Base-by-base conservation (phyloP, 1,140 invertebrate species). In the Atta cephalotes region DNA sequence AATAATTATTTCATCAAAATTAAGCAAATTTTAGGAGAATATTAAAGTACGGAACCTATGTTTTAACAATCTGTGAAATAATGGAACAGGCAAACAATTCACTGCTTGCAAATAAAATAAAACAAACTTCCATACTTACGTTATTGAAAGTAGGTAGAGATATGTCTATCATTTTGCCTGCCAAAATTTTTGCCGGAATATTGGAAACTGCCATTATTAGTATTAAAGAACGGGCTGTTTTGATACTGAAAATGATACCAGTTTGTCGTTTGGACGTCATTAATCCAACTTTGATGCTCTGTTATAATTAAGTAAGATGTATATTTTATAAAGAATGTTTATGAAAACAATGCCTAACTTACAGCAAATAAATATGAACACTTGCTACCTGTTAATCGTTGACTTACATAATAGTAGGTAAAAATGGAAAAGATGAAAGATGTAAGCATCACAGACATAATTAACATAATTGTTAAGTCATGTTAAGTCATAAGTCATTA, bases 121-220 rank as follows among this genome's bases (percentile, higher is more conserved):
- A 10, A 51, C 1, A n/a, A 49, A 28, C 9, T 35, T 28, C 5
- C 9, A n/a, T 86, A 90, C 90, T 79, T 77, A 93, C 92, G 4
- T 86, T 80, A 56, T 86, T 72, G 58, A 93, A 93, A 60, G 86
- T 92, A 14, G 58, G 63, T 16, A 92, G 45, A 7, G 92, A 92
- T 66, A 92, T 76, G 12, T 88, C 85, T 1, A 82, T 35, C 58
- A 92, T 89, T 70, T 72, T 91, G 18, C 89, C 92, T 31, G 91
- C 92, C 0, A 88, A 87, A n/a, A 92, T 87, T 80, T 86, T 88
- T 68, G 84, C 66, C 2, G 88, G 76, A 28, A 72, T 79, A 76
- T 91, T 92, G 2, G 91, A 91, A 72, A 92, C 89, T 0, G 88
- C 85, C 1, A 93, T 88, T 66, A 93, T 71, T 9, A 92, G 25